Percentiles rank a stretch among this genome's conserved stretches.
These are phyloP conservation scores for Cuculus canorus DNA, from an alignment of 2,797 vertebrate species.

Conservation along the genomic window DNA sequence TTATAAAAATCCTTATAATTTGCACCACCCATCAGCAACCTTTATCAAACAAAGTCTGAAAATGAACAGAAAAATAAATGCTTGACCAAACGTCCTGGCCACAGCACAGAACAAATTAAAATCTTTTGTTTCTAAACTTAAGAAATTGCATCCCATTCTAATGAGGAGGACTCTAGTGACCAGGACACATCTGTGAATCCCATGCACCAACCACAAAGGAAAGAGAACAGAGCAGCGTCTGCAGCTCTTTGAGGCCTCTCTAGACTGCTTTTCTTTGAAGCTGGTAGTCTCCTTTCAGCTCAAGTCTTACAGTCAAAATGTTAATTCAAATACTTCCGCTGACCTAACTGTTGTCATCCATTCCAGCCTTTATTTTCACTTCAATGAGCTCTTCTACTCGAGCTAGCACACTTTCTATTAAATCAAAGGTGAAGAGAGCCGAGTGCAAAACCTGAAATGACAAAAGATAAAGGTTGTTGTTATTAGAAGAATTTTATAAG, in stretches of 20 bases:
- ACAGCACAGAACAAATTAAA: background rate
- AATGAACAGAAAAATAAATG: background rate
- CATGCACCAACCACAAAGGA: background rate
- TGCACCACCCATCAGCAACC: background rate
- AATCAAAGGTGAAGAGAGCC: constrained; percentile 94
- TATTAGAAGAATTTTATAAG: background rate
- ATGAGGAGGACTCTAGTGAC: background rate
- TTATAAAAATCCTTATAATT: constrained; percentile 6
- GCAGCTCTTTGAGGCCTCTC: background rate
- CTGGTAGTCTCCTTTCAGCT: background rate
- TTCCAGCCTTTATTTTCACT: constrained; percentile 79
- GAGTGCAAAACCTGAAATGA: constrained; percentile 89
- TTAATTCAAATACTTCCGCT: constrained; percentile 53
- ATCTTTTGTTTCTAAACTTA: background rate
- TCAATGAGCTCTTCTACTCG: constrained; percentile 91
- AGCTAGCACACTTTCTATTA: constrained; percentile 93
- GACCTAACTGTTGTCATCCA: constrained; percentile 68
- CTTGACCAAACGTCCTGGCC: background rate
- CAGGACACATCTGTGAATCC: background rate
- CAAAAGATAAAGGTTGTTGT: constrained; percentile 51
- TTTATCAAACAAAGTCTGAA: background rate
- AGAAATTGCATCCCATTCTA: background rate
- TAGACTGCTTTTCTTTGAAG: background rate
- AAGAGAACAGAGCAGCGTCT: background rate
- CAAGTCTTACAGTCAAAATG: background rate